Percentiles rank a stretch among this genome's conserved stretches.
phyloP scores from a whole-genome alignment of 2,797 vertebrate species.

The Sarcoramphus papa region DNA sequence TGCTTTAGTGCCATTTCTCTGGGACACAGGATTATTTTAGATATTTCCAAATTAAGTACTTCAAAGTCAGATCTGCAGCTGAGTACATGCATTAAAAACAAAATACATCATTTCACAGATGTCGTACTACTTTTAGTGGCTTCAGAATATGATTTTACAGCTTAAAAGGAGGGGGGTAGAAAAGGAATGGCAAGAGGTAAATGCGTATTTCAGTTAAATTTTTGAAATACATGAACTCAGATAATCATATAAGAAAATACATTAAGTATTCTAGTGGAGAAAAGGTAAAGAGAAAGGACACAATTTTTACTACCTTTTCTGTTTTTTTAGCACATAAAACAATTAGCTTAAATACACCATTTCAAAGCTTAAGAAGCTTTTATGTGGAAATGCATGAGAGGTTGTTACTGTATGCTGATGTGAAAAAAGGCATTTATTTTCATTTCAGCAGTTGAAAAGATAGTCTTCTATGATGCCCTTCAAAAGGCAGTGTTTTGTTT shows the following conservation, averaged over 20 bases:
- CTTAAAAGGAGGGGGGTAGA: neutral
- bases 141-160: conserved; percentile 15
- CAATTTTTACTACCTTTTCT: neutral
- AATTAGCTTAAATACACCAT: conserved; percentile 44
- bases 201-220: neutral
- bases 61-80: conserved; percentile 28
- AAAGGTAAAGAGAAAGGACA: neutral
- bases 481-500: neutral
- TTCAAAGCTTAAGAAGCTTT: conserved; percentile 40
- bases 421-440: conserved; percentile 30
- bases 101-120: conserved; percentile 41
- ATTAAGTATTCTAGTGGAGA: neutral
- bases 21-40: neutral
- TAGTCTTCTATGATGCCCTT: neutral
- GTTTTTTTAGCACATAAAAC: conserved; percentile 1
- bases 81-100: conserved; percentile 38
- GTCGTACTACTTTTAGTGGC: neutral
- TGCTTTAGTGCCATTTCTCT: neutral
- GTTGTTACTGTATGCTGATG: conserved; percentile 8
- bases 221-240: neutral
- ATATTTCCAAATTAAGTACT: conserved; percentile 30
- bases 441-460: conserved; percentile 10
- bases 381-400: conserved; percentile 1
- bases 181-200: neutral
- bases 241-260: neutral